Base-by-base conservation (phyloP, 2,113 vertebrate species). In the Hippoglossus stenolepis region DNA sequence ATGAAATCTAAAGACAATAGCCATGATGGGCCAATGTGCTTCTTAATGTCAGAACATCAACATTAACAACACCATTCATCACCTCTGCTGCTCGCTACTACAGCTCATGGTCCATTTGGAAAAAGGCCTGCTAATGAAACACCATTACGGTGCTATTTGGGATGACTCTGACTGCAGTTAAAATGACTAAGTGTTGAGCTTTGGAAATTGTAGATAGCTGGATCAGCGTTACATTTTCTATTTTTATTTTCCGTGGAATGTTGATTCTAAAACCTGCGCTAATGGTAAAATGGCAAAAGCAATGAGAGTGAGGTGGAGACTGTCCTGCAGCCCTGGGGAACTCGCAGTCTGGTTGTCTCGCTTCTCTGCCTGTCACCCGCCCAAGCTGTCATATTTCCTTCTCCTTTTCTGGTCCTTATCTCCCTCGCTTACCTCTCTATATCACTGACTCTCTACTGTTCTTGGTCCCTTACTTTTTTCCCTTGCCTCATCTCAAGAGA, bases 1-100 rank as follows among this genome's bases (percentile, higher is more conserved):
- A 93, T 92, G 91, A 91, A 92, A 93, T 92, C 92, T 89, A 92
- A 93, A 91, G 92, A 93, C 91, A 94, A 93, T 91, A 90, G 87
- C 84, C 84, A 86, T 81, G 89, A 90, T 92, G 80, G 83, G 74
- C 86, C 89, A 88, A 91, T 84, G 87, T 85, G 90, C 88, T 86
- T 56, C 88, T 89, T 92, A 93, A 92, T 90, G 88, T 92, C 88
- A 90, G 82, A 84, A 84, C 90, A 90, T 93, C 88, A 89, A 83
- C 84, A 87, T 93, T 91, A 91, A 93, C 91, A 92, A 90, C 90
- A 88, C 79, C 73, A 89, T 93, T 87, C 87, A 87, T 93, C 92
- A 90, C 81, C 77, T 86, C 75, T 63, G 85, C 79, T 79, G 74
- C 83, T 72, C 12, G 76, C 75, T 71, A 62, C 82, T 77, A 59